Percentiles rank a stretch among this genome's conserved stretches.
phyloP scores from a whole-genome alignment of 2,113 vertebrate genomes.

The Cyanoderma ruficeps region DNA sequence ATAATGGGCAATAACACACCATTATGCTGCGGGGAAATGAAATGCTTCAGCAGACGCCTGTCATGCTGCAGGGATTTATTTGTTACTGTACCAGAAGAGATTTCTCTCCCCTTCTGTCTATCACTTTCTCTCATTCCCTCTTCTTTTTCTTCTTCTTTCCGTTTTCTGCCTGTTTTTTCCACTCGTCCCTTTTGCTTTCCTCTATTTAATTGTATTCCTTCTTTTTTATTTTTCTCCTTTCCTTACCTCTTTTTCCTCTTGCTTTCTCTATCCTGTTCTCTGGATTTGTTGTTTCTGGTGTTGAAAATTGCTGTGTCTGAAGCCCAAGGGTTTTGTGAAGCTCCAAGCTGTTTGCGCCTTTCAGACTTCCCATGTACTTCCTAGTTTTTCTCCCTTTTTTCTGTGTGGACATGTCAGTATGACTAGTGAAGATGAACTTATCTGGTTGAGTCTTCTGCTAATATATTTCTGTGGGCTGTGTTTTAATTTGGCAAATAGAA shows the following conservation, averaged over 20 bases:
- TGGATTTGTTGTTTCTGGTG: not conserved
- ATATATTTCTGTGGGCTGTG: not conserved
- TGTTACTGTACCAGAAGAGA: conserved; percentile 71
- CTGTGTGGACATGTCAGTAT: not conserved
- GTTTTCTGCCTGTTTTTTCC: not conserved
- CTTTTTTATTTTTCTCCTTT: not conserved
- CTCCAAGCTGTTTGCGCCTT: not conserved
- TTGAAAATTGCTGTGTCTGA: not conserved
- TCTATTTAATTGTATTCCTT: not conserved
- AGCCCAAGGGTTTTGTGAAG: not conserved
- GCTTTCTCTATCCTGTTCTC: not conserved
- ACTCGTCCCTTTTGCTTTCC: not conserved
- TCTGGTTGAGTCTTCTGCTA: not conserved
- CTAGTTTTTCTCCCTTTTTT: not conserved
- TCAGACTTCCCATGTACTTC: not conserved
- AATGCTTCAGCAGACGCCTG: conserved; percentile 88
- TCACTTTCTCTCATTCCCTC: not conserved
- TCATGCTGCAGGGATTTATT: conserved; percentile 86
- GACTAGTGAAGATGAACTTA: not conserved
- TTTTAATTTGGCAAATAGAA: not conserved
- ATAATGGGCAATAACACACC: conserved; percentile 97
- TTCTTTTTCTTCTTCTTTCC: not conserved
- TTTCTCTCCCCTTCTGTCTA: conserved; percentile 43
- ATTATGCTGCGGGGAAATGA: conserved; percentile 95
- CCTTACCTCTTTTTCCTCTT: not conserved